Conservation (phyloP, 1,140 invertebrate species). For the Harlomillsia oculata region DNA sequence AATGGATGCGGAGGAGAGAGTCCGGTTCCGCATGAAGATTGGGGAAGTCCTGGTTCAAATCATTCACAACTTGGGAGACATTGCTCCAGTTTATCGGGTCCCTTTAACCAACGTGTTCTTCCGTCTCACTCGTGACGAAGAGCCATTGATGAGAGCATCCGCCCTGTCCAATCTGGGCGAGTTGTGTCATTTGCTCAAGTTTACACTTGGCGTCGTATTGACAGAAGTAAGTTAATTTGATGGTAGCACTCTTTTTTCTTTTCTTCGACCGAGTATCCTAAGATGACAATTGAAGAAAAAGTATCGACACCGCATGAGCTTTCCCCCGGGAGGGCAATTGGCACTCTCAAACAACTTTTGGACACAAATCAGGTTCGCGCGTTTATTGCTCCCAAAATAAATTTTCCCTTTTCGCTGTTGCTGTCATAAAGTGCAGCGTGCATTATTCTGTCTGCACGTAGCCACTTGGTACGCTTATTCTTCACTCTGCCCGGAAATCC, state of each 20-base stretch:
- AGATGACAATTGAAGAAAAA: not conserved
- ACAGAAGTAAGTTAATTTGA: slow-evolving; percentile 51
- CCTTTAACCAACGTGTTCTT: slow-evolving; percentile 63
- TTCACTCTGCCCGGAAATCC: too few species aligned
- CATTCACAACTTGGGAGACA: slow-evolving; percentile 59
- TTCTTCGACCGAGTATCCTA: not conserved
- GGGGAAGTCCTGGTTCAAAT: slow-evolving; percentile 71
- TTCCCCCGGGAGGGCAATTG: not conserved
- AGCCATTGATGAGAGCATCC: slow-evolving; percentile 65
- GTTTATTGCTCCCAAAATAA: too few species aligned
- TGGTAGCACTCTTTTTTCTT: not conserved
- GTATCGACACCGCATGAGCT: not conserved
- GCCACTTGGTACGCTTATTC: too few species aligned
- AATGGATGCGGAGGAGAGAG: slow-evolving; percentile 40
- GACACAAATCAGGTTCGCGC: too few species aligned
- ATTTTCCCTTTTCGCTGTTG: too few species aligned
- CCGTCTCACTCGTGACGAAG: slow-evolving; percentile 54
- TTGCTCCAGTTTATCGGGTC: slow-evolving; percentile 59
- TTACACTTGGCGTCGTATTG: slow-evolving; percentile 57
- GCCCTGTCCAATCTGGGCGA: slow-evolving; percentile 76
- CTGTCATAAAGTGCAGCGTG: too few species aligned
- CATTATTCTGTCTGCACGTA: too few species aligned
- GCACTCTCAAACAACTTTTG: not conserved
- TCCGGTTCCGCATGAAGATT: slow-evolving; percentile 62
- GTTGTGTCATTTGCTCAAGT: slow-evolving; percentile 64